A percentile compares a stretch with the other conserved stretches of the same genome.
Evolutionary conservation across 1,140 invertebrate species (phyloP).

Genomic region (Meloidogyne hapla): DNA sequence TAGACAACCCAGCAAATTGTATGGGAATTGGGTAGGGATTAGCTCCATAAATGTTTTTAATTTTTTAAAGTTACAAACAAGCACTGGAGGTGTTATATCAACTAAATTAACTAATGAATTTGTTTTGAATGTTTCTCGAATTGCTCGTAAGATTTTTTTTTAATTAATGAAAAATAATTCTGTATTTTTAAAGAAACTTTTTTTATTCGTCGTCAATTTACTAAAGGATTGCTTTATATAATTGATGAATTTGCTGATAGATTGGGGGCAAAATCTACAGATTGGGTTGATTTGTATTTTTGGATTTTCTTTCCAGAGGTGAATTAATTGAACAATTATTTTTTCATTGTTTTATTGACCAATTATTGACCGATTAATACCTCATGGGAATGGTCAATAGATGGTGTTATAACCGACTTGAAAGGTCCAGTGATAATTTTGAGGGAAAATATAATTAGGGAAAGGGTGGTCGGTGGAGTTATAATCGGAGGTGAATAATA

Average conservation of each 20-base stretch:
- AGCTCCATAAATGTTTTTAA: too few species aligned
- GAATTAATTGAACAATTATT: too few species aligned
- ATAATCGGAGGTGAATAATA: too few species aligned
- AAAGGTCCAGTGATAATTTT: too few species aligned
- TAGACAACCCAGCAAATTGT: too few species aligned
- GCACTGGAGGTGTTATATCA: constrained; percentile 8
- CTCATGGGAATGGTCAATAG: too few species aligned
- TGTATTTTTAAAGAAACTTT: constrained; percentile 7
- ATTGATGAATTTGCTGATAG: neutral
- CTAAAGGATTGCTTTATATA: constrained; percentile 18
- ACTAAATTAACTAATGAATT: constrained; percentile 15
- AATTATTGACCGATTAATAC: too few species aligned
- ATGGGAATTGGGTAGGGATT: too few species aligned
- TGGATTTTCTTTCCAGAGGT: constrained; percentile 18
- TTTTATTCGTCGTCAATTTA: neutral
- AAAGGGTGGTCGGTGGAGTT: too few species aligned
- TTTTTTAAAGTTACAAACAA: constrained; percentile 18
- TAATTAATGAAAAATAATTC: neutral
- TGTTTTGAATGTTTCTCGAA: constrained; percentile 15
- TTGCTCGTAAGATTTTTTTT: constrained; percentile 8
- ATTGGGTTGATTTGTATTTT: neutral
- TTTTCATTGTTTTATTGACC: too few species aligned
- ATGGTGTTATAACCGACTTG: too few species aligned
- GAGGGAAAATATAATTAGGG: too few species aligned
- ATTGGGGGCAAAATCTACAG: constrained; percentile 12